Conservation (phyloP, 1,140 invertebrate genomes). For the Oncopeltus fasciatus region DNA sequence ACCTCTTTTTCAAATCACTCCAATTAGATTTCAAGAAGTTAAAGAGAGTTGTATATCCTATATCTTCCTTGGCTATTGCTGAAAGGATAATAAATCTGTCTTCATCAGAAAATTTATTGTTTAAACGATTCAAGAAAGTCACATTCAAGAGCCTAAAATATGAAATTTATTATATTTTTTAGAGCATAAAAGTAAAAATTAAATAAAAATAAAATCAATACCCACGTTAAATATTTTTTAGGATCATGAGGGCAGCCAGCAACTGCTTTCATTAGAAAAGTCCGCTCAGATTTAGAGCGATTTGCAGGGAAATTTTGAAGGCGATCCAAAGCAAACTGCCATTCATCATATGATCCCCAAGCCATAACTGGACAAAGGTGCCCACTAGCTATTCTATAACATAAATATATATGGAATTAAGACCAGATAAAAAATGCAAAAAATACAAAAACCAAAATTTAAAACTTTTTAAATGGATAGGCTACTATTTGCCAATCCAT, state of each 20-base stretch:
- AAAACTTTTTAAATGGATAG: too few species aligned
- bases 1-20: constrained; percentile 45
- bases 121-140: constrained; percentile 40
- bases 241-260: constrained; percentile 54
- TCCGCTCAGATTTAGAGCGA: constrained; percentile 51
- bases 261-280: constrained; percentile 55
- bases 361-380: constrained; percentile 62
- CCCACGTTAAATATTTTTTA: constrained; percentile 43
- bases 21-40: constrained; percentile 50
- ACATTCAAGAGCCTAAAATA: constrained; percentile 41
- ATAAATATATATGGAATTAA: not conserved
- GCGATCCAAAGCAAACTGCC: constrained; percentile 58
- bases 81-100: constrained; percentile 56
- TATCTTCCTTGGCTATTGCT: constrained; percentile 46
- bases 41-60: constrained; percentile 51
- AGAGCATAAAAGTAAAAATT: not conserved
- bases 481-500: too few species aligned
- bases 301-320: constrained; percentile 52
- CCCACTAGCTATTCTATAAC: constrained; percentile 46
- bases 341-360: constrained; percentile 58
- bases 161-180: too few species aligned
- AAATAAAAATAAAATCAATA: not conserved
- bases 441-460: too few species aligned
- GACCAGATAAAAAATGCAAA: too few species aligned
- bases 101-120: constrained; percentile 53